A percentile compares a stretch with the other conserved stretches of the same genome.
Evolutionary conservation across 2,888 invertebrate species (phyloP).

Genomic region (Agriotes lineatus): DNA sequence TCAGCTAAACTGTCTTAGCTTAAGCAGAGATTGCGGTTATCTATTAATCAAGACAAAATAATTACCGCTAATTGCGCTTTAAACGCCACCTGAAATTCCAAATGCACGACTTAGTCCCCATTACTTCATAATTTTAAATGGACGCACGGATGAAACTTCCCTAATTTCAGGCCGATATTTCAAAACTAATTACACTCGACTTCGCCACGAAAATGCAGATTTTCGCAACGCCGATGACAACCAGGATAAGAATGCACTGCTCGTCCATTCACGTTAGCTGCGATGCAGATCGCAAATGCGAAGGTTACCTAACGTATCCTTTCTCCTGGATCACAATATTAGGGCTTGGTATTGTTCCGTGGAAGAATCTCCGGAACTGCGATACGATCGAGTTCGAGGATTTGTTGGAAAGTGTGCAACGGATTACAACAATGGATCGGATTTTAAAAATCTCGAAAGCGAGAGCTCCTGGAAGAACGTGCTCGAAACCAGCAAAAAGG

Average conservation of each 20-base stretch:
- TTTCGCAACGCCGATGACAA: neutral
- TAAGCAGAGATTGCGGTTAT: too few species aligned
- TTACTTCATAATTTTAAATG: too few species aligned
- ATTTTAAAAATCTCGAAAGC: neutral
- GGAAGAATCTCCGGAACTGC: conserved; percentile 37
- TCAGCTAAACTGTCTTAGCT: too few species aligned
- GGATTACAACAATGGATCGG: conserved; percentile 12
- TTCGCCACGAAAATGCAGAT: neutral
- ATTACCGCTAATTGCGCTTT: neutral
- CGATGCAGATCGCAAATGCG: conserved; percentile 28
- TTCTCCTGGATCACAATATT: conserved; percentile 29
- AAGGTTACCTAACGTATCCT: conserved; percentile 35
- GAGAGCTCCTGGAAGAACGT: neutral
- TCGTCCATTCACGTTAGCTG: neutral
- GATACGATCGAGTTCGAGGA: conserved; percentile 35
- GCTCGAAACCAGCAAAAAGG: too few species aligned
- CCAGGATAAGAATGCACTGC: neutral
- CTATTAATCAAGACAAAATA: neutral
- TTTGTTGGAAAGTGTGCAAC: conserved; percentile 28
- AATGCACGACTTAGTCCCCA: too few species aligned
- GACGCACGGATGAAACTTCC: too few species aligned
- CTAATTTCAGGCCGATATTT: too few species aligned
- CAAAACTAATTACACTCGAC: neutral
- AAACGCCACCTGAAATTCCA: neutral
- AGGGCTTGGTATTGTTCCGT: conserved; percentile 34